Evolutionary conservation across 2,888 invertebrate genomes (phyloP).

Genomic region (Cheilosia soror): DNA sequence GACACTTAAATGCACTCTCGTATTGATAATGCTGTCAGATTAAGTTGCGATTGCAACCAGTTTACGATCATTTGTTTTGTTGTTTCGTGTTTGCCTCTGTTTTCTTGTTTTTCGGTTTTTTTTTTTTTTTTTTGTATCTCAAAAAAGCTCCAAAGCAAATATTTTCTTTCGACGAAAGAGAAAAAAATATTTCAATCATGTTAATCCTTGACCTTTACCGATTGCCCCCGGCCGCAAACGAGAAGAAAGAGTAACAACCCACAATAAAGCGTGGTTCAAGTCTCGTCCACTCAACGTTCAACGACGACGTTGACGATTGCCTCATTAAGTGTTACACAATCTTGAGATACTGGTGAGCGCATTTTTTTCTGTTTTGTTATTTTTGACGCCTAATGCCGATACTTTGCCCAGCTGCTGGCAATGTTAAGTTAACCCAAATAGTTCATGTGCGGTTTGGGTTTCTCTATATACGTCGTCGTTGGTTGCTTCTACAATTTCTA

Average conservation of each 20-base stretch:
- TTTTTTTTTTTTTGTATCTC: background rate
- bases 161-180: constrained; percentile 9
- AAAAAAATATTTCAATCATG: constrained; percentile 52
- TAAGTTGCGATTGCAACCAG: constrained; percentile 68
- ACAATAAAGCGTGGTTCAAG: constrained; percentile 60
- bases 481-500: constrained; percentile 37
- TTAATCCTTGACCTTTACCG: constrained; percentile 76
- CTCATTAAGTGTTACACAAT: constrained; percentile 74
- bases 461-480: constrained; percentile 3
- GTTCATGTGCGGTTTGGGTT: constrained; percentile 32
- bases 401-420: constrained; percentile 28
- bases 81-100: constrained; percentile 21
- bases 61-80: constrained; percentile 55
- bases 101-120: constrained; percentile 1
- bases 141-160: constrained; percentile 50
- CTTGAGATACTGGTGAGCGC: constrained; percentile 54
- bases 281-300: constrained; percentile 59
- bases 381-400: constrained; percentile 54
- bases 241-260: constrained; percentile 41
- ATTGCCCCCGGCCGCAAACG: constrained; percentile 58
- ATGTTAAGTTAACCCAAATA: constrained; percentile 53
- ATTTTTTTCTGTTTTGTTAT: constrained; percentile 39
- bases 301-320: constrained; percentile 46
- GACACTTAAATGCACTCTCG: constrained; percentile 74
- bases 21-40: constrained; percentile 69